Evolutionary conservation across 2,888 invertebrate genomes (phyloP), one percentile per base, ranked within the genome.

Genomic region (Philereme vetulata): DNA sequence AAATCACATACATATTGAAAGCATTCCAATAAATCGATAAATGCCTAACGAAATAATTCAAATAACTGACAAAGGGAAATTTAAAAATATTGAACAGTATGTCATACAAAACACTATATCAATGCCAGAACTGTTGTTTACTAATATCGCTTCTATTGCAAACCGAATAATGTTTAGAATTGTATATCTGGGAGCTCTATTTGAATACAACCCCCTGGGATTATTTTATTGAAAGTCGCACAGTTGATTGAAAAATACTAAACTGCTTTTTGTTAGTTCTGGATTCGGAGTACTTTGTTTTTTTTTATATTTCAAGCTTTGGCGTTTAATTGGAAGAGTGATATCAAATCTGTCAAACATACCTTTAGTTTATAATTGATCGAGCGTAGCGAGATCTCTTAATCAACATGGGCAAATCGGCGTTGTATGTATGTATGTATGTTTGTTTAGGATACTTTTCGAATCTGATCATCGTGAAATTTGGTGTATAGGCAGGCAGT

Each of bases 181-280:
- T 46, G 36, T 40, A 8, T n/a, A 49, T 35, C 9, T 49, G 44
- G 36, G 10, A 40, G 38, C 52, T 43, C n/a, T 9, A 44, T 47
- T 21, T 2, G 44, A 43, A 10, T 5, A 49, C 49, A 42, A 48
- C 8, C 36, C 40, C 33, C 32, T n/a, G 21, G 47, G 56, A 58
- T 56, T 62, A 62, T 62, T 59, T 53, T 59, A 59, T 56, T 56
- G 42, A 46, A 57, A 60, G 44, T 36, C 11, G 40, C 21, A 44
- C 36, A 56, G 50, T 60, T 62, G 59, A 65, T 65, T 65, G 62
- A 62, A 65, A 64, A 62, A 56, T 59, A 45, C 54, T 60, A 54
- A 63, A 60, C 49, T 53, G 36, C 35, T 56, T 53, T 60, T 60
- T 60, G 63, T 56, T 60, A 52, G 56, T 62, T 46, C 33, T 7